Conservation (phyloP, 2,797 vertebrate species). For the Catamblyrhynchus diadema region DNA sequence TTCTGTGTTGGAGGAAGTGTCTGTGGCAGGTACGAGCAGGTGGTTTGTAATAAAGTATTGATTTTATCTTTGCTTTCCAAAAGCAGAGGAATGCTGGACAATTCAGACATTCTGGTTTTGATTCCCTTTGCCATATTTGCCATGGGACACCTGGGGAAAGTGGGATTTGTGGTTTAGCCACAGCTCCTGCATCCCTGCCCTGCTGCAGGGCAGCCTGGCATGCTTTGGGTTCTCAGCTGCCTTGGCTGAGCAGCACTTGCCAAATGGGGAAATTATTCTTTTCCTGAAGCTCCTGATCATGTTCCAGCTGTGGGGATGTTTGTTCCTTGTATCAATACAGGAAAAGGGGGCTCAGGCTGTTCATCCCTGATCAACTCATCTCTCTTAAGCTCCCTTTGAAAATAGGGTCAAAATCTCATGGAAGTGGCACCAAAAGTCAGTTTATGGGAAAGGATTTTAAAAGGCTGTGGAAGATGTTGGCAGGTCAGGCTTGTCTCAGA, state of each 20-base stretch:
- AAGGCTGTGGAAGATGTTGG: neutral
- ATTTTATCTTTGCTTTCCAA: neutral
- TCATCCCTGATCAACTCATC: neutral
- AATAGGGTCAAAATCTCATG: neutral
- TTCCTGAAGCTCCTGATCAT: neutral
- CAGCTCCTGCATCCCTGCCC: neutral
- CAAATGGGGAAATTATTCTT: rapidly evolving
- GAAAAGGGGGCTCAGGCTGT: neutral
- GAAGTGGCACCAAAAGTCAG: neutral
- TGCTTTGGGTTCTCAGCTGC: neutral
- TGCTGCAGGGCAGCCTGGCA: neutral
- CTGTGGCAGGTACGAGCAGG: neutral
- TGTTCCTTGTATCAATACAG: neutral
- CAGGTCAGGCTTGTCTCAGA: neutral
- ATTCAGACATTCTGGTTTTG: neutral
- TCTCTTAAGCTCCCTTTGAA: neutral
- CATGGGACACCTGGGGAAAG: neutral
- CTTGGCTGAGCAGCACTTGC: neutral
- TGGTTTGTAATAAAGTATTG: neutral
- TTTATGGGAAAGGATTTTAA: neutral
- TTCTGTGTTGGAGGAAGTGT: neutral
- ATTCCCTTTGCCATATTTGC: neutral
- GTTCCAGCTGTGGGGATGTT: neutral
- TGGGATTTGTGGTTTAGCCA: neutral
- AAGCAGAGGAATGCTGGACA: neutral